Percentiles rank a stretch among this genome's conserved stretches.
These are phyloP conservation scores for Bucco capensis DNA, from an alignment of 2,113 vertebrate genomes.

Conservation along the genomic window DNA sequence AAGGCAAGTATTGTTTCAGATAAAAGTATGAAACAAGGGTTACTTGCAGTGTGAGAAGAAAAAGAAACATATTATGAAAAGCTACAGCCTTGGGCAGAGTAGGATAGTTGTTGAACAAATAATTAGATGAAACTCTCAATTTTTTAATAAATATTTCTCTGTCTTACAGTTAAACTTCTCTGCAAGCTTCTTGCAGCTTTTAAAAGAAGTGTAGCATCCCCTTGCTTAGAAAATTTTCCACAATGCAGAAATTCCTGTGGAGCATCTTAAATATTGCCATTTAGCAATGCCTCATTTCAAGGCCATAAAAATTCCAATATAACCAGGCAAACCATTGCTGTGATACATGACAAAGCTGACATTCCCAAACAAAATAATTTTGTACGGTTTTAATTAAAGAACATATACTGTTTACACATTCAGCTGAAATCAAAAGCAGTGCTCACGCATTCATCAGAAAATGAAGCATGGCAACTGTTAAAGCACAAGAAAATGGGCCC, in stretches of 20 bases:
- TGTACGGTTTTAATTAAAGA: slow-evolving; percentile 25
- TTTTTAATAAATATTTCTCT: background rate
- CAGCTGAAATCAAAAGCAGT: background rate
- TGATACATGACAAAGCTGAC: background rate
- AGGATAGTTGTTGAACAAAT: background rate
- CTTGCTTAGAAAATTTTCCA: background rate
- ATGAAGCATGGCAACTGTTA: background rate
- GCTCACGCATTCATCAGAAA: background rate
- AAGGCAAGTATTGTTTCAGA: background rate
- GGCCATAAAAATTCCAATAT: background rate
- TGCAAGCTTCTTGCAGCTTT: background rate
- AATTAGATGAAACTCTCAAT: background rate
- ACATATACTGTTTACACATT: background rate
- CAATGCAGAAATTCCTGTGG: background rate
- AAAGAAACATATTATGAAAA: background rate
- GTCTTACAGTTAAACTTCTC: background rate
- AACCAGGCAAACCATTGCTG: background rate
- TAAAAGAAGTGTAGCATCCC: background rate
- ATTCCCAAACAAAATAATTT: background rate
- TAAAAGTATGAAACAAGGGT: background rate
- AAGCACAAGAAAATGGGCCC: background rate
- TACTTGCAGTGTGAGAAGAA: background rate
- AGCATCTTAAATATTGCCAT: background rate
- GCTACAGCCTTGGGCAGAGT: background rate
- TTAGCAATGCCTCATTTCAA: slow-evolving; percentile 19